These are phyloP conservation scores for Asarcornis scutulata DNA, from an alignment of 2,113 vertebrate genomes.

Conservation along the genomic window DNA sequence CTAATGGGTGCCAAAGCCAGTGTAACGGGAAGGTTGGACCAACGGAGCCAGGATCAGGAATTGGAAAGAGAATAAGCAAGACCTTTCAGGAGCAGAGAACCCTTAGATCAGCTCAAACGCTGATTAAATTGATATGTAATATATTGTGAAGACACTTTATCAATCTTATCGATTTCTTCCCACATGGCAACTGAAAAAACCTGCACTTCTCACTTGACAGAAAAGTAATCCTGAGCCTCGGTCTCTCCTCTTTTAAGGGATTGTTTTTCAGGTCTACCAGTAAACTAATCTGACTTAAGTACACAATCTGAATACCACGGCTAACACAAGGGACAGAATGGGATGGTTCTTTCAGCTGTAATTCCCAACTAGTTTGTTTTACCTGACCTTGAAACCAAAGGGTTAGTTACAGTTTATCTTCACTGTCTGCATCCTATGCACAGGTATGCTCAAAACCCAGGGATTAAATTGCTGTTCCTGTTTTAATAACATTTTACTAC, in stretches of 20 bases:
- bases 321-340: background rate
- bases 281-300: background rate
- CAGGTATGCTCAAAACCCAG: background rate
- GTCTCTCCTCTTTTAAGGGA: background rate
- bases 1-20: background rate
- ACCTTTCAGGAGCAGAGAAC: background rate
- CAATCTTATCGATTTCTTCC: background rate
- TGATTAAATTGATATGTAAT: background rate
- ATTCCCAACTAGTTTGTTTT: background rate
- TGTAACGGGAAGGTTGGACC: rapidly evolving
- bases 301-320: background rate
- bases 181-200: constrained; percentile 10
- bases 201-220: constrained; percentile 4
- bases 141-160: background rate
- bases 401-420: background rate
- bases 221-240: background rate
- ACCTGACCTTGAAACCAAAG: background rate
- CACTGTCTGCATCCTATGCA: background rate
- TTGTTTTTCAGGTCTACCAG: constrained; percentile 42
- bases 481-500: background rate
- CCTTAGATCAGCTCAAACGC: background rate
- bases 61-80: background rate
- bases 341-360: background rate
- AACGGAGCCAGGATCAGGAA: background rate
- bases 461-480: background rate